Percentiles rank a stretch among this genome's conserved stretches.
phyloP scores from a whole-genome alignment of 2,797 vertebrate species.

The Coilia nasus region DNA sequence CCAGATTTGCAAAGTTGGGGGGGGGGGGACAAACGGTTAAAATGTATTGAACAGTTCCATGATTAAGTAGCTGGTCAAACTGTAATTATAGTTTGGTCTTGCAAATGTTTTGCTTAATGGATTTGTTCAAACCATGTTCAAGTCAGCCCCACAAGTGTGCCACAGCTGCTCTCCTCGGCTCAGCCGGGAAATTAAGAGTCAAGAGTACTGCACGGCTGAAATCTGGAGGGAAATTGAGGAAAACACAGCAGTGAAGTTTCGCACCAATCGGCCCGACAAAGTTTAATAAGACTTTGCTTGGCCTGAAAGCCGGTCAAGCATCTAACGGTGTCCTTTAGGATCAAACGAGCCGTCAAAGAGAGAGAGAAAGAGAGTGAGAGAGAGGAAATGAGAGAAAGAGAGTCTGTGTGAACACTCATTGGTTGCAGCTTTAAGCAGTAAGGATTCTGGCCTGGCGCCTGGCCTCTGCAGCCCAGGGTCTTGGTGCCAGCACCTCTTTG shows the following conservation, averaged over 20 bases:
- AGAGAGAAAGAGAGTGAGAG: background rate
- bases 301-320: conserved; percentile 12
- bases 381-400: background rate
- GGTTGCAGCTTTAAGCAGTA: background rate
- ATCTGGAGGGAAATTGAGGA: conserved; percentile 1
- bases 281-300: conserved; percentile 21
- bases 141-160: background rate
- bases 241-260: conserved; percentile 1
- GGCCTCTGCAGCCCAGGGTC: background rate
- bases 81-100: conserved; percentile 7
- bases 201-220: background rate
- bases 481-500: background rate
- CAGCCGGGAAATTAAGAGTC: conserved; percentile 6
- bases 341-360: conserved; percentile 1
- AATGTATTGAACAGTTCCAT: background rate
- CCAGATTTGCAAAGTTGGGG: background rate
- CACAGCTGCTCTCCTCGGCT: background rate
- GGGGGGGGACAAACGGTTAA: background rate
- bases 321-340: conserved; percentile 4
- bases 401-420: background rate
- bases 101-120: conserved; percentile 1
- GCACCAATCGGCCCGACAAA: background rate
- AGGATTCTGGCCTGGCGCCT: background rate
- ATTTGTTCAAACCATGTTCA: conserved; percentile 6
- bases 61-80: background rate